These are phyloP conservation scores for Scelioninae gen. 2 DNA, from an alignment of 2,888 invertebrate genomes.

Conservation along the genomic window DNA sequence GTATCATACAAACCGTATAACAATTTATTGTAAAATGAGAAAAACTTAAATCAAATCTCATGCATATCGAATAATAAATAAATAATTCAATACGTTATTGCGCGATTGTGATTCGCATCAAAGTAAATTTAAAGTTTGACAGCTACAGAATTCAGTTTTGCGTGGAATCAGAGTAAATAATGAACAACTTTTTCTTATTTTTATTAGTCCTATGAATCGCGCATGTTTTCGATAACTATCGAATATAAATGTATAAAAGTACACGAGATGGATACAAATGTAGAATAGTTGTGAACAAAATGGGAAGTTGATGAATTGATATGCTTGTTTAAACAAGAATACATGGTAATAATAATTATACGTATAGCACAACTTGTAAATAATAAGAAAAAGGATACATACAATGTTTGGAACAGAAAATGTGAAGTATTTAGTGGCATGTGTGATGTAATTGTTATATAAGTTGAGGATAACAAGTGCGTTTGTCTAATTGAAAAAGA, in stretches of 20 bases:
- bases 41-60: conserved; percentile 30
- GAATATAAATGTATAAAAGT: conserved; percentile 37
- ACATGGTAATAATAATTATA: conserved; percentile 58
- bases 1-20: too few relatives aligned
- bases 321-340: conserved; percentile 64
- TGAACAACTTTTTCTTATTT: conserved; percentile 1
- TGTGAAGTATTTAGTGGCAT: conserved; percentile 38
- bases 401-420: conserved; percentile 41
- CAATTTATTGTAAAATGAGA: not conserved
- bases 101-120: conserved; percentile 26
- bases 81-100: conserved; percentile 11
- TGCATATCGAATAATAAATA: conserved; percentile 27
- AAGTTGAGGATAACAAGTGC: conserved; percentile 41
- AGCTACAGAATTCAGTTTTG: not conserved
- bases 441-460: conserved; percentile 49
- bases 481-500: conserved; percentile 26
- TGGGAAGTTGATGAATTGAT: conserved; percentile 62
- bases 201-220: conserved; percentile 27
- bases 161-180: not conserved
- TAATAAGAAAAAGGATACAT: conserved; percentile 64
- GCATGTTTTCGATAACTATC: conserved; percentile 50
- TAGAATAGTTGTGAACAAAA: conserved; percentile 53
- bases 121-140: conserved; percentile 15
- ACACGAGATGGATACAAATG: conserved; percentile 35
- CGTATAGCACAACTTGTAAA: conserved; percentile 70